A percentile compares a stretch with the other conserved stretches of the same genome.
phyloP scores from a whole-genome alignment of 53 echinoderm and acorn worm species.

The Astropecten irregularis region DNA sequence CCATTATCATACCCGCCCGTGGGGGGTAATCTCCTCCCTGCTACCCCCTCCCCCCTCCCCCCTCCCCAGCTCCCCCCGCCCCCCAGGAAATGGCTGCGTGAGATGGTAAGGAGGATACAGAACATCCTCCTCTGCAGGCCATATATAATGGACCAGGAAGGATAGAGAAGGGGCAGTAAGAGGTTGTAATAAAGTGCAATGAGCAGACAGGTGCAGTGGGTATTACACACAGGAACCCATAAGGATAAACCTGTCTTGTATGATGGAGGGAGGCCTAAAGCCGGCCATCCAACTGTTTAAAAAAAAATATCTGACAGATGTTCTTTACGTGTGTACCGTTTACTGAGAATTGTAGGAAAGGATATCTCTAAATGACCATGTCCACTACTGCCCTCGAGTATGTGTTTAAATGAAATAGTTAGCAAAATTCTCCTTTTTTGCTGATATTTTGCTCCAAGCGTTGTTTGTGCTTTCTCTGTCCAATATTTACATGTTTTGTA shows the following conservation, averaged over 20 bases:
- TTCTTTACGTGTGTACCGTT: no score
- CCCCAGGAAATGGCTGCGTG: background rate
- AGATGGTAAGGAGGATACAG: background rate
- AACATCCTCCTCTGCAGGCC: background rate
- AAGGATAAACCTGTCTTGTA: constrained; percentile 42
- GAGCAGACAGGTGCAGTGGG: constrained; percentile 24
- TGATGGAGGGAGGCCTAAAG: constrained; percentile 13
- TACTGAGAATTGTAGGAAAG: no score
- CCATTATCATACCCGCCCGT: no score
- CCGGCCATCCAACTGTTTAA: background rate
- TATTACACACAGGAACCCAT: constrained; percentile 21
- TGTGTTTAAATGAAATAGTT: no score
- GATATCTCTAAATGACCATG: no score
- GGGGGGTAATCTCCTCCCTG: no score
- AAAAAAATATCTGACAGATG: constrained; percentile 27
- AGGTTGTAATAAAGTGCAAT: background rate
- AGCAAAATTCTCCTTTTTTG: no score
- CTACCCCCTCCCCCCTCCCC: background rate
- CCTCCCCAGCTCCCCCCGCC: background rate
- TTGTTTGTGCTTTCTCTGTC: no score
- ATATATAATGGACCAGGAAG: background rate
- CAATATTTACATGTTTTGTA: no score
- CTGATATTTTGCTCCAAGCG: no score
- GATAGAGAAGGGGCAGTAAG: background rate
- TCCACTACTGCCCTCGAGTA: no score